These are phyloP conservation scores for Ips nitidus DNA, from an alignment of 1,140 invertebrate species.

Conservation along the genomic window DNA sequence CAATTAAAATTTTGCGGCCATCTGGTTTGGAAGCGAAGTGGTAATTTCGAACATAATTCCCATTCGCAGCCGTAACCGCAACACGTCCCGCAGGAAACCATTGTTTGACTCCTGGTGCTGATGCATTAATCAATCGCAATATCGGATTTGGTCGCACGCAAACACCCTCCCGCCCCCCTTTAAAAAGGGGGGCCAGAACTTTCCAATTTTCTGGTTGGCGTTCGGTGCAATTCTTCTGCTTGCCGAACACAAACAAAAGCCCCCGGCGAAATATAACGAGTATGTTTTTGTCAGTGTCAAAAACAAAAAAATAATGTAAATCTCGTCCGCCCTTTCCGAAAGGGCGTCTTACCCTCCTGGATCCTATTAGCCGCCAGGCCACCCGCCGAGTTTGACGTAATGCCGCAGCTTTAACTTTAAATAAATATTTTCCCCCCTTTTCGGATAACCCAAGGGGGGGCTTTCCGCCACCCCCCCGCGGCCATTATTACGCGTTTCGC, in stretches of 20 bases:
- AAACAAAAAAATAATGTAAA: conserved; percentile 18
- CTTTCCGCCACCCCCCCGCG: conserved; percentile 17
- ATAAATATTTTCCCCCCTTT: conserved; percentile 24
- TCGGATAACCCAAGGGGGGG: neutral
- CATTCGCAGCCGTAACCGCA: too few relatives aligned
- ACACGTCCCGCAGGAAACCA: too few relatives aligned
- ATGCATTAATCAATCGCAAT: too few relatives aligned
- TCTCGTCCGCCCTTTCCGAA: neutral
- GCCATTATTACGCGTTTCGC: conserved; percentile 39
- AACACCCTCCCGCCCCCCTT: too few relatives aligned
- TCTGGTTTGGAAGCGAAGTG: too few relatives aligned
- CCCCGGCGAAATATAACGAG: conserved; percentile 2
- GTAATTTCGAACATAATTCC: too few relatives aligned
- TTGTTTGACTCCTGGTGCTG: too few relatives aligned
- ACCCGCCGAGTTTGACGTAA: conserved; percentile 19
- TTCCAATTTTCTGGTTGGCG: too few relatives aligned
- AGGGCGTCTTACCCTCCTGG: conserved; percentile 23
- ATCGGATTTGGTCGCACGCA: too few relatives aligned
- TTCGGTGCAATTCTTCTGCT: too few relatives aligned
- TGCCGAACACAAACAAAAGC: neutral
- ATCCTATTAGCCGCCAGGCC: conserved; percentile 34
- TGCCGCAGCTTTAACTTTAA: conserved; percentile 20
- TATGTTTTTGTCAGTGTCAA: conserved; percentile 22
- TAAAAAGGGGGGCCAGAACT: too few relatives aligned
- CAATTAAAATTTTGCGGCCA: too few relatives aligned